phyloP scores from a whole-genome alignment of 2,888 invertebrate species.

The Acanthosepion pharaonis region DNA sequence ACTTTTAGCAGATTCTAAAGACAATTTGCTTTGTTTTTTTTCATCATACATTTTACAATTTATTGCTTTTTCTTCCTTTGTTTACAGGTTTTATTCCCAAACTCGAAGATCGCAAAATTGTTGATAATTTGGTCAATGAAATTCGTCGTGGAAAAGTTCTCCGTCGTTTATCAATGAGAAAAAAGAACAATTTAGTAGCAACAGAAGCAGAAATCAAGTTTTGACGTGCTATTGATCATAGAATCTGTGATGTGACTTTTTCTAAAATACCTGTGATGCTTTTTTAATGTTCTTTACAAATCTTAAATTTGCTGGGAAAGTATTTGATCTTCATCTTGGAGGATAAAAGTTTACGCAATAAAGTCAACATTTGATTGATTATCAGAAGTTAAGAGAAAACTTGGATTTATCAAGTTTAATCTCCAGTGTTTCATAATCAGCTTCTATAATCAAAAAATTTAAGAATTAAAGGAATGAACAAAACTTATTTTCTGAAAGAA shows the following conservation, averaged over 20 bases:
- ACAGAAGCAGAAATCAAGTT: slow-evolving; percentile 49
- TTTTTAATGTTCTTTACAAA: too few species aligned
- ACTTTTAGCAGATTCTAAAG: too few species aligned
- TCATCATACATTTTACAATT: not conserved
- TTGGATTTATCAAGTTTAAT: too few species aligned
- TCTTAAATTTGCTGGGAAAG: too few species aligned
- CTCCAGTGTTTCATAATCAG: too few species aligned
- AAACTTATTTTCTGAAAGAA: not conserved
- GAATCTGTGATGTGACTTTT: not conserved
- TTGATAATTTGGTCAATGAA: slow-evolving; percentile 69
- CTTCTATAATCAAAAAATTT: not conserved
- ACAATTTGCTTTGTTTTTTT: not conserved
- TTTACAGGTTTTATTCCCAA: slow-evolving; percentile 9
- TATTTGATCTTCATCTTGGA: too few species aligned
- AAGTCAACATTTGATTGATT: too few species aligned
- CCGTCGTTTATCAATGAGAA: slow-evolving; percentile 63
- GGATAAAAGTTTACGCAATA: too few species aligned
- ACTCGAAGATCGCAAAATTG: slow-evolving; percentile 63
- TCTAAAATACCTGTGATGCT: slow-evolving; percentile 11
- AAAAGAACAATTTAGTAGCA: slow-evolving; percentile 53
- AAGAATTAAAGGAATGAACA: not conserved
- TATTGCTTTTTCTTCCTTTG: not conserved
- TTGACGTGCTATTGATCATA: not conserved
- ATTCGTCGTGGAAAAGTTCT: slow-evolving; percentile 67
- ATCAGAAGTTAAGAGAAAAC: too few species aligned